Evolutionary conservation across 2,113 vertebrate genomes (phyloP), one percentile per base, ranked within the genome.

Genomic region (Cygnus atratus): DNA sequence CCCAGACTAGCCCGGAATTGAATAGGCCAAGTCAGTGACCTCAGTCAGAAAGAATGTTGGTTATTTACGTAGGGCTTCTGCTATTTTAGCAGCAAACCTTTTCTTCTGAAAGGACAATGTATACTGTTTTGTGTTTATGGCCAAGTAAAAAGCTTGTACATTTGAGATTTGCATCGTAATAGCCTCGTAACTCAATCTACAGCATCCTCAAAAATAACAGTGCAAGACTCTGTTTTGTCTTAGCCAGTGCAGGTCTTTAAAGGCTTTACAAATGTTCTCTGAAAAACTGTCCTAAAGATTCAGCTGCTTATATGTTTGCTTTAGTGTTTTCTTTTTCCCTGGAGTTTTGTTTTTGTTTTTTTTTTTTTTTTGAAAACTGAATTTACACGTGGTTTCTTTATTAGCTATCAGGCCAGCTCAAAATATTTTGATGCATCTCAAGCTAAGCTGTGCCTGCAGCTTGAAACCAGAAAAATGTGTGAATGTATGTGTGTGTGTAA

Each of bases 11-110:
- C 88, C 96, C 94, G 96, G 97, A 97, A 97, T 97, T 99, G 98
- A 99, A 98, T 98, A 98, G 98, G 98, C 98, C 98, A 98, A 99
- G 98, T 98, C 98, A 98, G 98, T 99, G 98, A 99, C 98, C 98
- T 99, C 98, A 99, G 98, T 96, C 98, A 96, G 95, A 98, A 99
- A 98, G 98, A 99, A 99, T 99, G 99, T 98, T 98, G 96, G 98
- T 98, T 98, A 98, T 99, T 99, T 99, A 98, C 98, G 98, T 98
- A 98, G 98, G 84, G 97, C 97, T 97, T 97, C 97, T 97, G 96
- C 97, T 98, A 97, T 95, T 97, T 97, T 96, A 97, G 97, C 97
- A 98, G 97, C 97, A 97, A 98, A 97, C 95, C 97, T 97, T 98
- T 97, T 98, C 97, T 97, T 98, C 96, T 96, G 95, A 93, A 97